Conservation (phyloP, 2,888 invertebrate species). For the Agrotis clavis region DNA sequence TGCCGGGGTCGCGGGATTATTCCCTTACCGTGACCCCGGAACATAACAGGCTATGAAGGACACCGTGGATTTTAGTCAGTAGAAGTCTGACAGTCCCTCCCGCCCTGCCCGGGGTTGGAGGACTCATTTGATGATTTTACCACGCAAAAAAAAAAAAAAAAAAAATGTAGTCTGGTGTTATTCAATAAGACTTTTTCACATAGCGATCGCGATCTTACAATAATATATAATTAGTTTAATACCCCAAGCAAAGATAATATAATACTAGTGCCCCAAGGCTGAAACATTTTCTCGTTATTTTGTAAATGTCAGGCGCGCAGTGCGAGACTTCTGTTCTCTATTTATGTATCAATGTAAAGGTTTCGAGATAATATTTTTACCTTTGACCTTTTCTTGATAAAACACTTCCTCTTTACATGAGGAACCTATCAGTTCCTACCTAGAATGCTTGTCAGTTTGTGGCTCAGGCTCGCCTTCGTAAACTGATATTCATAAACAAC, state of each 20-base stretch:
- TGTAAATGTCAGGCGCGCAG: conserved; percentile 16
- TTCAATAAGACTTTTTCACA: conserved; percentile 18
- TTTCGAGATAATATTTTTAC: conserved; percentile 32
- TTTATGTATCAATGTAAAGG: conserved; percentile 24
- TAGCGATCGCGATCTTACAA: conserved; percentile 5
- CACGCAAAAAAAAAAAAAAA: no score
- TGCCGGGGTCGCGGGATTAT: no score
- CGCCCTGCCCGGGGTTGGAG: no score
- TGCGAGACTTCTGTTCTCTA: conserved; percentile 12
- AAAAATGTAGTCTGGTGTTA: conserved; percentile 6
- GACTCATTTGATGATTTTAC: no score
- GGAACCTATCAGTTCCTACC: conserved; percentile 9
- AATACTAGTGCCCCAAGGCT: no score
- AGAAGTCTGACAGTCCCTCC: no score
- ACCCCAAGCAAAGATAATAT: no score
- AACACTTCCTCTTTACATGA: conserved; percentile 18
- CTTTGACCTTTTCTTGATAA: conserved; percentile 47
- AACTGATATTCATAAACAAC: conserved; percentile 24
- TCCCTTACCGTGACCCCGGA: no score
- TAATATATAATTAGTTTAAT: conserved; percentile 16
- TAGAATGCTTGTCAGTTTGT: conserved; percentile 14
- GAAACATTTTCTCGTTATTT: conserved; percentile 18
- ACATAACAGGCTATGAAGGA: no score
- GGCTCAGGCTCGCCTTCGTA: conserved; percentile 7
- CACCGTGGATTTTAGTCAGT: no score